Evolutionary conservation across 1,140 invertebrate species (phyloP).

Genomic region (Pogonomyrmex barbatus): DNA sequence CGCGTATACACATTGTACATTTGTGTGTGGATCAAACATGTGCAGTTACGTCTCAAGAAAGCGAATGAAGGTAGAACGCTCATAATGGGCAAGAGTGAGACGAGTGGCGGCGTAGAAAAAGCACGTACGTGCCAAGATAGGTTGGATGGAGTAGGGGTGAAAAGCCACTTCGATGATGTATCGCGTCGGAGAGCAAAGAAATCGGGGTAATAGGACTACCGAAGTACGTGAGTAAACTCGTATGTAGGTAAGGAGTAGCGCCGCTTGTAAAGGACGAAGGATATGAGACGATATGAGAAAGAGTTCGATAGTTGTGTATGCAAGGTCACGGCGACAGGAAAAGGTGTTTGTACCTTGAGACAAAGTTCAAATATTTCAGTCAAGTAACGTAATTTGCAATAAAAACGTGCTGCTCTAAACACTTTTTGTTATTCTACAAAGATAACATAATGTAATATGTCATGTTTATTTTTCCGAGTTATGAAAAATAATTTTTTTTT

Average conservation of each 20-base stretch:
- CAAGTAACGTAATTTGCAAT: neutral
- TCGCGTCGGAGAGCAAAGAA: conserved; percentile 69
- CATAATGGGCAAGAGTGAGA: conserved; percentile 44
- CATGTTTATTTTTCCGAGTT: neutral
- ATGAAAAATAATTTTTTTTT: neutral
- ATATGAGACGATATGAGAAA: neutral
- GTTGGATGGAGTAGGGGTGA: conserved; percentile 55
- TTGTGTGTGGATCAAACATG: conserved; percentile 12
- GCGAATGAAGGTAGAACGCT: conserved; percentile 41
- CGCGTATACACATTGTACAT: neutral
- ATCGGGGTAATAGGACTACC: conserved; percentile 72
- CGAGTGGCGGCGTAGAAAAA: conserved; percentile 22
- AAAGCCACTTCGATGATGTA: conserved; percentile 73
- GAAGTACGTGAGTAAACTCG: conserved; percentile 72
- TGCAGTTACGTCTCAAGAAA: conserved; percentile 27
- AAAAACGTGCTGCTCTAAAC: neutral
- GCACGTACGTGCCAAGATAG: conserved; percentile 52
- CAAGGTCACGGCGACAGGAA: conserved; percentile 55
- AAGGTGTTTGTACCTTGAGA: conserved; percentile 37
- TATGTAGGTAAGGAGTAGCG: conserved; percentile 57
- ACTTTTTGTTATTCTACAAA: neutral
- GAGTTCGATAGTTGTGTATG: conserved; percentile 16
- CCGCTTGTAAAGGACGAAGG: conserved; percentile 13
- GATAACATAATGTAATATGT: neutral
- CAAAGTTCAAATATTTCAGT: conserved; percentile 40